phyloP scores from a whole-genome alignment of 1,140 invertebrate species.

The Drosophila oshimai region DNA sequence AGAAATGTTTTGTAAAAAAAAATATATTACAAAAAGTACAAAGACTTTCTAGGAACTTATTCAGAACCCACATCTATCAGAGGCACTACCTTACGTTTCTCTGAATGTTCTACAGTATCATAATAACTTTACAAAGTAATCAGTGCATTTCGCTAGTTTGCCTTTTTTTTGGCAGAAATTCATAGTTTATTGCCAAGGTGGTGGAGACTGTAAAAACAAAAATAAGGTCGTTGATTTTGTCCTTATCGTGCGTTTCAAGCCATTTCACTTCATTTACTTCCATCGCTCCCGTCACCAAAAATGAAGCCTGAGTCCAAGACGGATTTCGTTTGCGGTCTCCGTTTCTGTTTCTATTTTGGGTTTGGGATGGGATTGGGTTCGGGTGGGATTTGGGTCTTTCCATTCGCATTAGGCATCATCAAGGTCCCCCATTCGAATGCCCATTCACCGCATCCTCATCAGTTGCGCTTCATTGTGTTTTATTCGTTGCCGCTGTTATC shows the following conservation, averaged over 20 bases:
- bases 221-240: constrained; percentile 56
- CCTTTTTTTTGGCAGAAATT: not conserved
- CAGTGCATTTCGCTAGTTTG: not conserved
- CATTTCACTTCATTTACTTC: constrained; percentile 72
- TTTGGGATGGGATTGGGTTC: not conserved
- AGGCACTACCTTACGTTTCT: no score
- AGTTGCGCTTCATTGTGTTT: constrained; percentile 77
- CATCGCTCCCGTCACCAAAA: not conserved
- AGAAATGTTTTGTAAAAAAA: no score
- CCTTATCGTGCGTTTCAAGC: constrained; percentile 65
- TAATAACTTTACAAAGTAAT: no score
- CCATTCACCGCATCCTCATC: constrained; percentile 54
- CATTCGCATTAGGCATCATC: constrained; percentile 45
- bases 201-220: constrained; percentile 12
- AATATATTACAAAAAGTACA: no score
- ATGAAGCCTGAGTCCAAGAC: constrained; percentile 1
- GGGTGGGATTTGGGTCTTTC: constrained; percentile 34
- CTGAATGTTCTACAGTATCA: no score
- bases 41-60: no score
- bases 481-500: constrained; percentile 70
- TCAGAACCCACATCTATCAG: no score
- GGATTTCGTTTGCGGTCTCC: constrained; percentile 9
- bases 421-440: constrained; percentile 25
- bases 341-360: constrained; percentile 15
- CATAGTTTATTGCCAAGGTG: not conserved